These are phyloP conservation scores for Yoshiicerus persimilis DNA, from an alignment of 1,140 invertebrate genomes.

Conservation along the genomic window DNA sequence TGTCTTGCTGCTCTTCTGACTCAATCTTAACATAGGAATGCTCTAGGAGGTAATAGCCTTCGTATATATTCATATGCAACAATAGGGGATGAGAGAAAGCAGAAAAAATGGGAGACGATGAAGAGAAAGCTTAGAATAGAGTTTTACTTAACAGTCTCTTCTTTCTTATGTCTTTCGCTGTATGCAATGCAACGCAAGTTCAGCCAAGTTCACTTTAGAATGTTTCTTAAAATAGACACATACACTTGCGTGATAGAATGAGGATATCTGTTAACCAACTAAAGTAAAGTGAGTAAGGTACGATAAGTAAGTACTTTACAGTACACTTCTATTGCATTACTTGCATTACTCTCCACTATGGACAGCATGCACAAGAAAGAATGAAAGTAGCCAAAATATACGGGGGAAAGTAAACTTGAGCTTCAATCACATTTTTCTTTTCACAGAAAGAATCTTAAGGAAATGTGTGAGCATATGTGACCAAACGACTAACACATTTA, in stretches of 20 bases:
- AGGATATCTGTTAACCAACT: background rate
- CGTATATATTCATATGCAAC: slow-evolving; percentile 15
- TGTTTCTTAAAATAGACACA: background rate
- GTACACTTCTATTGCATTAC: background rate
- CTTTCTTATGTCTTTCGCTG: background rate
- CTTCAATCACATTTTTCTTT: slow-evolving; percentile 19
- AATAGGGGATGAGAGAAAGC: background rate
- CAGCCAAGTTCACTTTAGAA: background rate
- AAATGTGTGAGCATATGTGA: slow-evolving; percentile 24
- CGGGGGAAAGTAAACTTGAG: background rate
- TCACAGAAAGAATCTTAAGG: background rate
- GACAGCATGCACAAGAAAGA: background rate
- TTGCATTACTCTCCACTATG: background rate
- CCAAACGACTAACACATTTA: slow-evolving; percentile 19
- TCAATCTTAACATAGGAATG: slow-evolving; percentile 3
- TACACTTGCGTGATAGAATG: background rate
- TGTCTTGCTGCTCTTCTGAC: background rate
- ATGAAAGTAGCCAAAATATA: background rate
- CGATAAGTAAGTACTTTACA: background rate
- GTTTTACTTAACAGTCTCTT: background rate
- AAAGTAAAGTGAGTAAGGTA: background rate
- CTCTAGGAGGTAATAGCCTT: background rate
- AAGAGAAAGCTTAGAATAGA: background rate
- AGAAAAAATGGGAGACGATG: background rate
- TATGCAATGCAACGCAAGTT: too few species aligned